Percentiles rank a stretch among this genome's conserved stretches.
Conservation (phyloP, 2,113 vertebrate genomes). For the Ellobius talpinus region DNA sequence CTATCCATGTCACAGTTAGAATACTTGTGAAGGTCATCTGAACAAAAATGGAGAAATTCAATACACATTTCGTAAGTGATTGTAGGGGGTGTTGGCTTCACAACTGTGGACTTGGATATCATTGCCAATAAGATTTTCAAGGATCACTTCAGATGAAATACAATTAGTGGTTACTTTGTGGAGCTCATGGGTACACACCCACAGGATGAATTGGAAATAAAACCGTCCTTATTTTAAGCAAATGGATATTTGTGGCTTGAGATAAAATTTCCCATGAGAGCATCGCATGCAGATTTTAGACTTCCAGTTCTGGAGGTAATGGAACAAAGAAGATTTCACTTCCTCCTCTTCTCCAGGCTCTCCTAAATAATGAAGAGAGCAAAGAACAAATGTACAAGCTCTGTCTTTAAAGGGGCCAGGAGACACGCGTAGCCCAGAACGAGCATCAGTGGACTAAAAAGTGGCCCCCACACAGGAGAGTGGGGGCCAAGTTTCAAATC, state of each 20-base stretch:
- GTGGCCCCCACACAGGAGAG: neutral
- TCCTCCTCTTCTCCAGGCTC: slow-evolving; percentile 32
- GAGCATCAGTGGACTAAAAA: neutral
- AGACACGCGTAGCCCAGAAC: neutral
- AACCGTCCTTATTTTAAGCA: slow-evolving; percentile 72
- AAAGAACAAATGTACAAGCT: neutral
- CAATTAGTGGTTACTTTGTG: slow-evolving; percentile 79
- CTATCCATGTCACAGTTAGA: neutral
- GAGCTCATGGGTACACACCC: slow-evolving; percentile 33
- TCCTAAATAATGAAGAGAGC: neutral
- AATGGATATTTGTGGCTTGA: slow-evolving; percentile 73
- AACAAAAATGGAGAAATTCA: slow-evolving; percentile 52
- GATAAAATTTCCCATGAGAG: slow-evolving; percentile 72
- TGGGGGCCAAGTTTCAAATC: neutral
- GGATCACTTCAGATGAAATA: slow-evolving; percentile 72
- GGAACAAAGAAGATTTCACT: slow-evolving; percentile 50
- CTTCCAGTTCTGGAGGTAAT: slow-evolving; percentile 52
- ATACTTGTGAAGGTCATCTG: neutral
- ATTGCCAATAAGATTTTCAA: slow-evolving; percentile 63
- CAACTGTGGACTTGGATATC: slow-evolving; percentile 47
- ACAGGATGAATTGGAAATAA: slow-evolving; percentile 73
- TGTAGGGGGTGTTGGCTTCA: slow-evolving; percentile 59
- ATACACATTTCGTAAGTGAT: slow-evolving; percentile 36
- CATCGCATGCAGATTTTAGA: slow-evolving; percentile 19
- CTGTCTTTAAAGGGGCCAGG: neutral